A percentile compares a stretch with the other conserved stretches of the same genome.
Conservation (phyloP, 2,888 invertebrate species). For the Therioaphis trifolii region DNA sequence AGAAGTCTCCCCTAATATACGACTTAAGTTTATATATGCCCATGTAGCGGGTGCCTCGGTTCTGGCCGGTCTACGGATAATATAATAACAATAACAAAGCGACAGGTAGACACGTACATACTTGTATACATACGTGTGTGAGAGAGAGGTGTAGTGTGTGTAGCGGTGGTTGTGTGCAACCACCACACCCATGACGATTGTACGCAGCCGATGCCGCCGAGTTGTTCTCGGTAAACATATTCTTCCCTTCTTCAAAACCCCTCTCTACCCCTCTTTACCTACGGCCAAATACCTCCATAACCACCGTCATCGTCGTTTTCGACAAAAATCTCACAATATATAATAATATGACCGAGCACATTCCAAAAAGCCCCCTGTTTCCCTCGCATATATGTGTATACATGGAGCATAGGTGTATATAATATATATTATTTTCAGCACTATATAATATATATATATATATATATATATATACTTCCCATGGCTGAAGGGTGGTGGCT, state of each 20-base stretch:
- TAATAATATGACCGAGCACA: constrained; percentile 59
- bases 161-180: constrained; percentile 11
- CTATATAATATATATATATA: background rate
- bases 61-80: constrained; percentile 6
- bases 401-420: background rate
- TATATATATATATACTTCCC: background rate
- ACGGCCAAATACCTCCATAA: background rate
- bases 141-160: background rate
- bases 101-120: constrained; percentile 29
- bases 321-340: constrained; percentile 25
- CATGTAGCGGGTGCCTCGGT: background rate
- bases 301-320: constrained; percentile 25
- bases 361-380: constrained; percentile 24
- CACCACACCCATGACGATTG: constrained; percentile 42
- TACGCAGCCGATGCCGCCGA: background rate
- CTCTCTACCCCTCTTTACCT: background rate
- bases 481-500: no score
- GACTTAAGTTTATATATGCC: background rate
- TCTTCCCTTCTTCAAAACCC: constrained; percentile 10
- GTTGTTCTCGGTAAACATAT: constrained; percentile 50
- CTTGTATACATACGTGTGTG: background rate
- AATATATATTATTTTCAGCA: background rate
- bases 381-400: background rate
- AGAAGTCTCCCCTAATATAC: constrained; percentile 11
- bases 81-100: constrained; percentile 38